Evolutionary conservation across 2,113 vertebrate genomes (phyloP).

Genomic region (Xenopus laevis): DNA sequence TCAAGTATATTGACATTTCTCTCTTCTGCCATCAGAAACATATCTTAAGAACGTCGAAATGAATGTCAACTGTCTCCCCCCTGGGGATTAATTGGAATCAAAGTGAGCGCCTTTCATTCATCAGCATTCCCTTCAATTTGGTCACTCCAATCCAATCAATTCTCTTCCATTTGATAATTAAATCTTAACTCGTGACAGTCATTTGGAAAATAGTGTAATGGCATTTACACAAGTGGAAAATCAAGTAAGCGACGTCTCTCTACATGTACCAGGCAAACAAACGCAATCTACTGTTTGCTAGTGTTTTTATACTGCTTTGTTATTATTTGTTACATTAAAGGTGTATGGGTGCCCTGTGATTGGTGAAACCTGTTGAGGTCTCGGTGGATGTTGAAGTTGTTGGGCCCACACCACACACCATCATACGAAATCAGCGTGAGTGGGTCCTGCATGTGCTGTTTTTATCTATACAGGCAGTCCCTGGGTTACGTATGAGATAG

Average conservation of each 20-base stretch:
- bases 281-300: neutral
- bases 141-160: slow-evolving; percentile 44
- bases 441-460: too few species aligned
- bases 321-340: too few species aligned
- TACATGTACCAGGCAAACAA: neutral
- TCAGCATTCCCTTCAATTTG: slow-evolving; percentile 35
- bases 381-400: too few species aligned
- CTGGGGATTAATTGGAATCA: slow-evolving; percentile 44
- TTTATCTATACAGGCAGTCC: too few species aligned
- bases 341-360: too few species aligned
- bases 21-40: slow-evolving; percentile 23
- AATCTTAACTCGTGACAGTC: slow-evolving; percentile 41
- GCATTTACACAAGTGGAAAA: slow-evolving; percentile 35
- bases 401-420: too few species aligned
- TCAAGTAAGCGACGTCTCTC: slow-evolving; percentile 13
- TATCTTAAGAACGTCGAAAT: slow-evolving; percentile 26
- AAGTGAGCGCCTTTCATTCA: slow-evolving; percentile 40
- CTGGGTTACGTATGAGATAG: too few species aligned
- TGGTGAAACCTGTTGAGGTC: too few species aligned
- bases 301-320: too few species aligned
- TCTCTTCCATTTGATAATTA: slow-evolving; percentile 46
- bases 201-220: slow-evolving; percentile 40
- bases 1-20: slow-evolving; percentile 33
- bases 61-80: slow-evolving; percentile 35
- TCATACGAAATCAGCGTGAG: too few species aligned